A percentile compares a stretch with the other conserved stretches of the same genome.
phyloP scores from a whole-genome alignment of 2,888 invertebrate genomes.

The Dryobota labecula region DNA sequence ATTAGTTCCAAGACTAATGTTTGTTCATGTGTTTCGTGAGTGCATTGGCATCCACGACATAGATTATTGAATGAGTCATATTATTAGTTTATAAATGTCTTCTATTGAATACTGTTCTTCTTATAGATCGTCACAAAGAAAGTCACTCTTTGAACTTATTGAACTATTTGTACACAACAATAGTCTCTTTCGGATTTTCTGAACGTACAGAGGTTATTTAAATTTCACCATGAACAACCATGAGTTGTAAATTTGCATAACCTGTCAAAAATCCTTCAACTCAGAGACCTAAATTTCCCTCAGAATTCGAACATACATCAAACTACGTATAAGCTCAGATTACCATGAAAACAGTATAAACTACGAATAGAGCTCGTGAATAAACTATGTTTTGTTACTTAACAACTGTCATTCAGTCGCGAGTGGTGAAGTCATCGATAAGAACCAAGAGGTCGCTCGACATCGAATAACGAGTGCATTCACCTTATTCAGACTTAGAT shows the following conservation, averaged over 20 bases:
- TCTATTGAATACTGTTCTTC: background rate
- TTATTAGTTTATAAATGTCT: conserved; percentile 6
- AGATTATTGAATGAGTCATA: conserved; percentile 37
- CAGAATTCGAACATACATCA: conserved; percentile 26
- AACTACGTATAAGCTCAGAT: conserved; percentile 28
- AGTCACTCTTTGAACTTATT: too few species aligned
- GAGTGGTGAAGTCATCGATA: conserved; percentile 64
- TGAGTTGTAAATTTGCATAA: conserved; percentile 5
- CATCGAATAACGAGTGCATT: conserved; percentile 65
- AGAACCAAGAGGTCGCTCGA: conserved; percentile 53
- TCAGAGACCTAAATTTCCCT: conserved; percentile 16
- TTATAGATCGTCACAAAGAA: background rate
- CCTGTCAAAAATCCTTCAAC: background rate
- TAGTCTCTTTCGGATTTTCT: background rate
- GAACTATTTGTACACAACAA: background rate
- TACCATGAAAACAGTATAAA: conserved; percentile 47
- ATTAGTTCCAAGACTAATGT: conserved; percentile 27
- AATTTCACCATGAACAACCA: background rate
- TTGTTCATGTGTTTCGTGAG: conserved; percentile 30
- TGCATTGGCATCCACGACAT: conserved; percentile 43
- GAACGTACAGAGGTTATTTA: background rate
- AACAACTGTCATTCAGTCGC: conserved; percentile 50
- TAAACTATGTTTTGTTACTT: conserved; percentile 54
- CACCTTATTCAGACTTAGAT: conserved; percentile 68
- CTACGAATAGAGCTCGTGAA: conserved; percentile 29